Evolutionary conservation across 2,888 invertebrate genomes (phyloP).

Genomic region (Athetis lepigone): DNA sequence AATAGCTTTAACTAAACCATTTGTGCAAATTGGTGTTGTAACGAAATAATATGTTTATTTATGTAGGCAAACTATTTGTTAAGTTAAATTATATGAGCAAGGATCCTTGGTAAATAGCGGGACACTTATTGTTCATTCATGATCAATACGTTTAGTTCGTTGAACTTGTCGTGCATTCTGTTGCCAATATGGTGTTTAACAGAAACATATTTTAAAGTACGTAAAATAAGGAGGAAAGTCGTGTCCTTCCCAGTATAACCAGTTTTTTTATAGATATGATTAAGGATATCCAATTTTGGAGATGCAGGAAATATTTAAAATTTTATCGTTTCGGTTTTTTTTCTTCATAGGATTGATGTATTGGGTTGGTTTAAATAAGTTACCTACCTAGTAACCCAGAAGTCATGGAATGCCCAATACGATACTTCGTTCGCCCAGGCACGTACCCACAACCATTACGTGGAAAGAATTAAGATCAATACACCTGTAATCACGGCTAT

Average conservation of each 20-base stretch:
- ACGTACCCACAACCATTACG: slow-evolving; percentile 47
- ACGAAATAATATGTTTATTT: slow-evolving; percentile 28
- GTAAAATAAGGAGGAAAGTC: not conserved
- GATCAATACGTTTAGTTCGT: not conserved
- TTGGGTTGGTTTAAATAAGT: slow-evolving; percentile 7
- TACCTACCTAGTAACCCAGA: slow-evolving; percentile 2
- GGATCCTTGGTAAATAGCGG: slow-evolving; percentile 13
- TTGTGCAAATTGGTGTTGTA: slow-evolving; percentile 41
- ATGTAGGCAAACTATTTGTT: slow-evolving; percentile 23
- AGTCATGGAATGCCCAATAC: slow-evolving; percentile 31
- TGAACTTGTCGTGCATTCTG: slow-evolving; percentile 1
- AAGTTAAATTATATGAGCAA: slow-evolving; percentile 34
- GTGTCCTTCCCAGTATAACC: too few relatives aligned
- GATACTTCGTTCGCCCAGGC: slow-evolving; percentile 23
- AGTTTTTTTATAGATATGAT: too few relatives aligned
- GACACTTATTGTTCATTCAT: slow-evolving; percentile 2
- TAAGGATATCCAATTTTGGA: too few relatives aligned
- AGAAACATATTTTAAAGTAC: not conserved
- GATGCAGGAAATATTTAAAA: too few relatives aligned
- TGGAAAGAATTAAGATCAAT: slow-evolving; percentile 41
- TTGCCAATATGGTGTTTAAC: not conserved
- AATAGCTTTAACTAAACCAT: slow-evolving; percentile 19
- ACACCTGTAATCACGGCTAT: slow-evolving; percentile 17
- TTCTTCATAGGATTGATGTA: slow-evolving; percentile 7
- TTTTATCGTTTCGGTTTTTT: too few relatives aligned